Base-by-base conservation (phyloP, 2,113 vertebrate genomes). In the Pelodiscus sinensis region DNA sequence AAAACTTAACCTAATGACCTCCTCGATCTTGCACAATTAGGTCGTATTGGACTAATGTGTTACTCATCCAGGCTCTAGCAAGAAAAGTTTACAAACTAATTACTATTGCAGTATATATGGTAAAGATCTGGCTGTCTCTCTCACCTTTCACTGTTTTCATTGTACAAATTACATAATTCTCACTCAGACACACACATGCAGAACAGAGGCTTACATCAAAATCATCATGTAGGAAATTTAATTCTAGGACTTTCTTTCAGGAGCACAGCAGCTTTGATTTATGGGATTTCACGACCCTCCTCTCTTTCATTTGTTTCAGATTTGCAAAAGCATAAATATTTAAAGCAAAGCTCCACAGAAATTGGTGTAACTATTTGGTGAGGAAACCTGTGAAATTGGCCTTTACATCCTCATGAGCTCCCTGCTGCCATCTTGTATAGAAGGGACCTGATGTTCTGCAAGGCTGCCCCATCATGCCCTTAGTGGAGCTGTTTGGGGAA, bases 1-100 rank as follows among this genome's bases (percentile, higher is more conserved):
- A 86, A 95, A 95, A 85, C 79, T 90, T 97, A 96, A 97, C 93
- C 94, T 96, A 93, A 87, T 95, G 93, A 96, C 91, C 97, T 96
- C 83, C 96, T 58, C 56, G 81, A 93, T 82, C 84, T 94, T 96
- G 92, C 77, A 94, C 92, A 97, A 82, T 71, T 78, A 95, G 85
- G 87, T 51, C 95, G 68, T 81, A 86, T 51, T 38, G 92, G 85
- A 94, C 82, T 95, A 94, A 93, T 85, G 15, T 83, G n/a, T 95
- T 96, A 97, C 86, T 98, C 95, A 96, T 86, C 90, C 84, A 90
- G 84, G 92, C 78, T 87, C 73, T 81, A 84, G 86, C 91, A 8
- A 94, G 84, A 95, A 90, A 93, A 25, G 80, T 52, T 94, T 84
- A 80, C 90, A 96, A 91, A 87, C 1, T 90, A 35, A 1, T 73